Conservation (phyloP, 2,113 vertebrate species). For the Cercocebus atys region DNA sequence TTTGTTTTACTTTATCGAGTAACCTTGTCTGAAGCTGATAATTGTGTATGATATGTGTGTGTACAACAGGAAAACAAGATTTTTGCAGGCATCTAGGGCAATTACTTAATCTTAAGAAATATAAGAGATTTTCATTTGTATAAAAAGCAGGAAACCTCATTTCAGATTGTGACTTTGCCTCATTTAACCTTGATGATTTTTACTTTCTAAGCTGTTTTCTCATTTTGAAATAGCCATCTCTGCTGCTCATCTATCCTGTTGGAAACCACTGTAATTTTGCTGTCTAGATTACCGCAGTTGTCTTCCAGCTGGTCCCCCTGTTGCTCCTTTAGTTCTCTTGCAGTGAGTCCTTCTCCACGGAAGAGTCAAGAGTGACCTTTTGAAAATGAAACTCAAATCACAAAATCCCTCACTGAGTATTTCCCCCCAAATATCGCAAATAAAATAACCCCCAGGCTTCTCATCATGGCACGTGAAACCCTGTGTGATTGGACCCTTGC, state of each 20-base stretch:
- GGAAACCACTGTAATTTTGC: neutral
- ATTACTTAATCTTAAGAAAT: neutral
- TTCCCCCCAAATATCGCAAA: accelerated
- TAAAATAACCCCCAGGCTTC: neutral
- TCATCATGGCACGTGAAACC: neutral
- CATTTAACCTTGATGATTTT: neutral
- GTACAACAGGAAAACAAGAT: neutral
- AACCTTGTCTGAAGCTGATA: neutral
- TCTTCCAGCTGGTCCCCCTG: accelerated
- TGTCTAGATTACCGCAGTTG: neutral
- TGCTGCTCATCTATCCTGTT: neutral
- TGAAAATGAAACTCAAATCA: neutral
- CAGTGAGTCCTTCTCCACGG: neutral
- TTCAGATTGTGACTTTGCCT: neutral
- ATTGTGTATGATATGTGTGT: neutral
- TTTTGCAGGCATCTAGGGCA: neutral
- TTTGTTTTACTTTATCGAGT: neutral
- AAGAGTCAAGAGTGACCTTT: neutral
- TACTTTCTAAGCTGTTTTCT: neutral
- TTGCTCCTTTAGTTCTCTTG: neutral
- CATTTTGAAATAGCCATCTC: neutral
- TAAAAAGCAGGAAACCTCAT: neutral
- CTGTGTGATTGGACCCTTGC: accelerated
- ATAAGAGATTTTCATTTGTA: neutral
- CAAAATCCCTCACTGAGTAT: neutral